Conservation (phyloP, 1,140 invertebrate species). For the Bombus affinis region DNA sequence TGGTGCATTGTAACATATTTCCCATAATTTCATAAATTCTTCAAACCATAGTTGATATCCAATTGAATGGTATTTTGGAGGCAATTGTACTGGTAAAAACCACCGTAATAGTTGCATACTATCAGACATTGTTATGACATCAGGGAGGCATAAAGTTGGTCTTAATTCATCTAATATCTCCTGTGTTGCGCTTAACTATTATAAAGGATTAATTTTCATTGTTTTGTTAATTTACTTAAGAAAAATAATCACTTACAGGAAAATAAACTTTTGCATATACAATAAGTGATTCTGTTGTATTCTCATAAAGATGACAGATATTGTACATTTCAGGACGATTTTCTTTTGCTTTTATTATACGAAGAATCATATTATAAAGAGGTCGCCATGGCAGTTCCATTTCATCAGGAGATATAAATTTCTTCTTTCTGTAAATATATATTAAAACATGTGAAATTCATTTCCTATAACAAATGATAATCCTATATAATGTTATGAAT, state of each 20-base stretch:
- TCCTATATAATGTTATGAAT: not conserved
- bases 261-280: slow-evolving; percentile 77
- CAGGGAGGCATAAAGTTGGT: slow-evolving; percentile 89
- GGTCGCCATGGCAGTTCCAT: slow-evolving; percentile 93
- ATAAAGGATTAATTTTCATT: slow-evolving; percentile 52
- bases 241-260: slow-evolving; percentile 72
- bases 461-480: not conserved
- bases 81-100: slow-evolving; percentile 90
- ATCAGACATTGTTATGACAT: slow-evolving; percentile 83
- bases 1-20: slow-evolving; percentile 87
- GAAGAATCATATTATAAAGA: slow-evolving; percentile 87
- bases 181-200: slow-evolving; percentile 86
- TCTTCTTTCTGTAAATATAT: slow-evolving; percentile 85
- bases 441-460: not conserved
- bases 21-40: slow-evolving; percentile 91
- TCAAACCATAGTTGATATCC: slow-evolving; percentile 93
- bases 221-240: slow-evolving; percentile 28
- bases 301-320: slow-evolving; percentile 82
- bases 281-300: slow-evolving; percentile 71
- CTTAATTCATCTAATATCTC: slow-evolving; percentile 94
- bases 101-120: slow-evolving; percentile 86
- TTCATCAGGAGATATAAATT: slow-evolving; percentile 90
- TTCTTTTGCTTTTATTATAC: slow-evolving; percentile 81
- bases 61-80: slow-evolving; percentile 85
- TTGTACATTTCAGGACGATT: slow-evolving; percentile 85